A percentile compares a stretch with the other conserved stretches of the same genome.
Conservation (phyloP, 2,113 vertebrate genomes). For the Otis tarda region DNA sequence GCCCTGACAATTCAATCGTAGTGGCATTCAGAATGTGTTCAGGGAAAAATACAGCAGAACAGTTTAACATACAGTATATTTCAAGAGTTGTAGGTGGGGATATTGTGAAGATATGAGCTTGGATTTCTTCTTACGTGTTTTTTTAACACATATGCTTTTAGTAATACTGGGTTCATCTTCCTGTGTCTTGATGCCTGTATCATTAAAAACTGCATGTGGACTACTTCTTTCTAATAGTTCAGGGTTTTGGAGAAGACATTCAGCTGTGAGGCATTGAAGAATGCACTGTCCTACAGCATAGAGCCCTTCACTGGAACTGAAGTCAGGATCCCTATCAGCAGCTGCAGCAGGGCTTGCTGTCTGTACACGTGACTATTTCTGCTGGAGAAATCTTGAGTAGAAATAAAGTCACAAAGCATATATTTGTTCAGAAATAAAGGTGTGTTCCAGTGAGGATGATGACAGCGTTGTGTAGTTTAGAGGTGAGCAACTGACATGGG, state of each 20-base stretch:
- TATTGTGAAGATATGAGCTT: background rate
- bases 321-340: background rate
- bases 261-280: background rate
- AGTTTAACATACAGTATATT: background rate
- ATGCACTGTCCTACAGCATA: background rate
- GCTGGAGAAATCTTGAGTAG: background rate
- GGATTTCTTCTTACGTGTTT: background rate
- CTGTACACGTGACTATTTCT: background rate
- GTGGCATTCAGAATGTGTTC: background rate
- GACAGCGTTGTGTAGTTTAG: background rate
- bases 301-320: background rate
- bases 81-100: background rate
- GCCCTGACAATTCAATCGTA: background rate
- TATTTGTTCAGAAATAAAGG: background rate
- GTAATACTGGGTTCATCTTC: background rate
- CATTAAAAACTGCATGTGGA: background rate
- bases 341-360: background rate
- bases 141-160: background rate
- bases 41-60: background rate
- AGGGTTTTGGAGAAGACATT: background rate
- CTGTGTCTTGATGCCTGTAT: background rate
- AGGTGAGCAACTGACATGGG: background rate
- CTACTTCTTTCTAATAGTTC: background rate
- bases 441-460: background rate
- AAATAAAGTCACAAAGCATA: background rate